A percentile compares a stretch with the other conserved stretches of the same genome.
These are phyloP conservation scores for Lepidocyrtoides sp. DNA, from an alignment of 2,888 invertebrate genomes.

Conservation along the genomic window DNA sequence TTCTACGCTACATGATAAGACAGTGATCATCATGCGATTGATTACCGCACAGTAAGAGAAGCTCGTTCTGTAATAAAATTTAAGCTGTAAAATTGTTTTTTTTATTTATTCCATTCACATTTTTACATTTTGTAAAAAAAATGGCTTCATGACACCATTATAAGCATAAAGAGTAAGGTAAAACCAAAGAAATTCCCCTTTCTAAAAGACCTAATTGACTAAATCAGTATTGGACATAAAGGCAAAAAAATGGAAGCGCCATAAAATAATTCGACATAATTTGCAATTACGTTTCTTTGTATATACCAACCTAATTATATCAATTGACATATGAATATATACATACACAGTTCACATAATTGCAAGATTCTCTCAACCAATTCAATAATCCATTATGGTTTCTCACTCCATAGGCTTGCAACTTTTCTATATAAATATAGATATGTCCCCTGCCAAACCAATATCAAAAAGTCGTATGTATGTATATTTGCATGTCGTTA, in stretches of 20 bases:
- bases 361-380: no score
- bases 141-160: not conserved
- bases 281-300: not conserved
- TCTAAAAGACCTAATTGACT: not conserved
- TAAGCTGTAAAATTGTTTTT: not conserved
- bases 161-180: not conserved
- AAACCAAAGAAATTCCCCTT: conserved; percentile 9
- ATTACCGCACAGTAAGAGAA: conserved; percentile 30
- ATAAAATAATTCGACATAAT: not conserved
- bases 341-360: no score
- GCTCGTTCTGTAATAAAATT: not conserved
- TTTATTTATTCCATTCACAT: conserved; percentile 28
- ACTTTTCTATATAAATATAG: no score
- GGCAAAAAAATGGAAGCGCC: not conserved
- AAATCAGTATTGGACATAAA: not conserved
- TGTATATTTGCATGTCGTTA: no score
- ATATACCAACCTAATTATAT: not conserved
- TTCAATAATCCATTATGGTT: no score
- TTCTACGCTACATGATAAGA: not conserved
- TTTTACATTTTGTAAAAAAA: not conserved
- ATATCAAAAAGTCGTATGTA: no score
- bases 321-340: not conserved
- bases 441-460: no score
- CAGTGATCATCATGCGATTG: conserved; percentile 31
- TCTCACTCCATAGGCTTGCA: no score